Conservation (phyloP, 2,888 invertebrate species). For the Dolomedes plantarius region DNA sequence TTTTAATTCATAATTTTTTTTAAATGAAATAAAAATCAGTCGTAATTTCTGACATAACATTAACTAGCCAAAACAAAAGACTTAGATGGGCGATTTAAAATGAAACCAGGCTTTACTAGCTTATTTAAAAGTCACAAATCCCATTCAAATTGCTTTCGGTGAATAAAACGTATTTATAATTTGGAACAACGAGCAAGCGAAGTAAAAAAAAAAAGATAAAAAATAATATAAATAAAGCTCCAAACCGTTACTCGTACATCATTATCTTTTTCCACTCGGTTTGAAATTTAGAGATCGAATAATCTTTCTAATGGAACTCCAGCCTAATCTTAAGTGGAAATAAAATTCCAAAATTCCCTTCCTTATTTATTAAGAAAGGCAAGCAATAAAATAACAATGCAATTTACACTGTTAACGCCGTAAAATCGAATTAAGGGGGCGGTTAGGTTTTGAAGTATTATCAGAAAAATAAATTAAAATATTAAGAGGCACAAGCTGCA, state of each 20-base stretch:
- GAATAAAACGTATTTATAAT: conserved; percentile 32
- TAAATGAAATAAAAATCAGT: neutral
- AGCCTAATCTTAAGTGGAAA: conserved; percentile 41
- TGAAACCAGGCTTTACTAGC: conserved; percentile 41
- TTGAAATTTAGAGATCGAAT: conserved; percentile 46
- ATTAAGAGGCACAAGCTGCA: conserved; percentile 18
- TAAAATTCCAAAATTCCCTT: conserved; percentile 60
- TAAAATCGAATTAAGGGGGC: conserved; percentile 58
- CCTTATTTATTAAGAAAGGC: conserved; percentile 48
- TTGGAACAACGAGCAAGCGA: conserved; percentile 14
- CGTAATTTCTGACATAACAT: neutral
- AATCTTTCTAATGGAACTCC: conserved; percentile 41
- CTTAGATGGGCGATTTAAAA: conserved; percentile 30
- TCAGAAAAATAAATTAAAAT: conserved; percentile 66
- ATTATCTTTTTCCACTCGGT: conserved; percentile 68
- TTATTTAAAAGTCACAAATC: conserved; percentile 13
- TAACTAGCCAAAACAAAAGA: neutral
- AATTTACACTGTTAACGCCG: conserved; percentile 63
- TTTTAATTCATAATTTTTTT: no score
- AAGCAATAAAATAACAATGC: conserved; percentile 63
- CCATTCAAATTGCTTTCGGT: conserved; percentile 19
- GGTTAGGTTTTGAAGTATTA: conserved; percentile 51
- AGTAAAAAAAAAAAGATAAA: no score
- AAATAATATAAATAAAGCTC: neutral
- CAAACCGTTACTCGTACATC: conserved; percentile 27